phyloP scores from a whole-genome alignment of 2,113 vertebrate genomes.

The Bombycilla garrulus region DNA sequence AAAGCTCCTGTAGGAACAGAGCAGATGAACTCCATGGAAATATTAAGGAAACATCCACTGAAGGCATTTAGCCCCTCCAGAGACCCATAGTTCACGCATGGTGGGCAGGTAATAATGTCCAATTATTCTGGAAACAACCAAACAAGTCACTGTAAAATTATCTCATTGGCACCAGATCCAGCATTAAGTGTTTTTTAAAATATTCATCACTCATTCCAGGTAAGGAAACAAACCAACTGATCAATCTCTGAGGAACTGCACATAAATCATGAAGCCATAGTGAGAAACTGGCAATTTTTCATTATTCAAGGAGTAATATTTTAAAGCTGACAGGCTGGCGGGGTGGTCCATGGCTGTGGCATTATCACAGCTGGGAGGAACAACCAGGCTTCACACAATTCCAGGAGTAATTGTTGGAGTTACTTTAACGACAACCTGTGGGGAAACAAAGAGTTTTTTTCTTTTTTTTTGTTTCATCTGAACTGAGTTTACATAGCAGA shows the following conservation, averaged over 20 bases:
- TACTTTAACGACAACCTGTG: background rate
- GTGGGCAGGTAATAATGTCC: conserved; percentile 72
- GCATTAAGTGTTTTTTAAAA: conserved; percentile 63
- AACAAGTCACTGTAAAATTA: conserved; percentile 66
- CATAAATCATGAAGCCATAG: conserved; percentile 75
- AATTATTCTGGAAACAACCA: conserved; percentile 69
- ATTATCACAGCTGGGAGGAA: conserved; percentile 47
- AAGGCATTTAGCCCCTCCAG: conserved; percentile 59
- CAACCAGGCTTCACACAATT: background rate
- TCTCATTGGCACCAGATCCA: conserved; percentile 59
- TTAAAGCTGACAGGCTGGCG: conserved; percentile 60
- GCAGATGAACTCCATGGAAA: conserved; percentile 64
- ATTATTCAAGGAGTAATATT: conserved; percentile 63
- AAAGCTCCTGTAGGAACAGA: conserved; percentile 18
- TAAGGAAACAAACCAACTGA: conserved; percentile 70
- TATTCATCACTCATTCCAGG: conserved; percentile 69
- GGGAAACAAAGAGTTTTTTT: background rate
- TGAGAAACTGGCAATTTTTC: conserved; percentile 72
- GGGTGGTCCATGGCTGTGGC: conserved; percentile 60
- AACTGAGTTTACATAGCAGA: background rate
- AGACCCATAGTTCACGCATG: conserved; percentile 69
- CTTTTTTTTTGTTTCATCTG: background rate
- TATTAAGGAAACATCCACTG: conserved; percentile 61
- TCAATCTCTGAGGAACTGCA: conserved; percentile 62
- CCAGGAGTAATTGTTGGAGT: background rate